Base-by-base conservation (phyloP, 1,140 invertebrate genomes). In the Anastrepha obliqua region DNA sequence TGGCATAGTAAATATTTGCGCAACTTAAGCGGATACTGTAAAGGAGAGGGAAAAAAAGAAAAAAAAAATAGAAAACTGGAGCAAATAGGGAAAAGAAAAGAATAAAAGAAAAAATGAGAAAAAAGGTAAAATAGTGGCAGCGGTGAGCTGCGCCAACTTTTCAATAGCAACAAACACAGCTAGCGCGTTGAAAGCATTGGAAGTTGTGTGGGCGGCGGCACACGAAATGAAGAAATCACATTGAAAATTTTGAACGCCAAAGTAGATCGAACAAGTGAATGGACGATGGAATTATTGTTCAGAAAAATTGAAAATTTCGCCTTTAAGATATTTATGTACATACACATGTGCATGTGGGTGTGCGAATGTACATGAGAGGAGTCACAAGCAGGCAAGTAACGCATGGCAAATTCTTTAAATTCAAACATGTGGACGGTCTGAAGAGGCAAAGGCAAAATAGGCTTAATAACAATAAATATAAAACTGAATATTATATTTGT, bases 1-100 rank as follows among this genome's bases (percentile, higher is more conserved):
- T 91, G 91, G 91, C 90, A 91, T 90, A 91, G 91, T 92, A 91
- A 91, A 91, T 91, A 91, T 91, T 91, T 91, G 91, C 91, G 89
- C 89, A 91, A 89, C 91, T 91, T 91, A 91, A 91, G 90, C 88
- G 87, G 89, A 91, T 89, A 89, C 87, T 70, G 88, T 87, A 88
- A 90, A 90, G 6, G 29, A 29, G 29, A 29, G 29, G 29, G 29
- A 29, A 85, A 59, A 74, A 47, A 47, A 47, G 44, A 9, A 8
- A 62, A 62, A n/a, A 55, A 81, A 81, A 20, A 51, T 15, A 17
- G 11, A 17, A 42, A 74, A 74, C 60, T 62, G n/a, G n/a, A n/a
- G 13, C 13, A 74, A 74, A n/a, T 2, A 47, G 29, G 39, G 6
- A 47, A 17, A 47, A 29, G 17, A 15, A 17, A 8, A 29, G 17